Conservation (phyloP, 2,797 vertebrate genomes). For the Mastacembelus armatus region DNA sequence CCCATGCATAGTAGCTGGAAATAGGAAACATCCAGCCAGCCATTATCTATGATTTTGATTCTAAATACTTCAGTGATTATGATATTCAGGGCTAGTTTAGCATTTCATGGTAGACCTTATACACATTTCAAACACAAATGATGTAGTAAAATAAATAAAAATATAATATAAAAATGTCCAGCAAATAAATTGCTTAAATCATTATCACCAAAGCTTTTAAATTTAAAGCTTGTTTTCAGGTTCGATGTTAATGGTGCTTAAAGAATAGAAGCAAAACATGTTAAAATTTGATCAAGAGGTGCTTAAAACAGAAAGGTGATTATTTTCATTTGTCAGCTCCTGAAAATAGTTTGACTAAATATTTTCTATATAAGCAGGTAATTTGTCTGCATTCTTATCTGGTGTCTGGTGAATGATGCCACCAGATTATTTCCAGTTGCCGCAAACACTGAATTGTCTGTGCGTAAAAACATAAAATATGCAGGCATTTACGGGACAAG, state of each 20-base stretch:
- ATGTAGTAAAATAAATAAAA: not conserved
- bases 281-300: conserved; percentile 24
- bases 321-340: conserved; percentile 10
- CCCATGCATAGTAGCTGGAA: not conserved
- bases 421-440: conserved; percentile 23
- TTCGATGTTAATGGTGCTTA: not conserved
- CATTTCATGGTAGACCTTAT: not conserved
- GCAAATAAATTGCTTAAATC: conserved; percentile 25
- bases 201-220: conserved; percentile 2
- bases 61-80: not conserved
- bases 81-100: not conserved
- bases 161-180: not conserved
- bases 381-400: conserved; percentile 9
- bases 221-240: conserved; percentile 1
- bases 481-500: conserved; percentile 35
- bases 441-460: conserved; percentile 24
- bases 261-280: conserved; percentile 15
- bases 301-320: conserved; percentile 1
- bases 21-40: no score
- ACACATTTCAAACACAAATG: no score
- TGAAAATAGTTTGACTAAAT: conserved; percentile 3
- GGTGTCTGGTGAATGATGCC: conserved; percentile 11
- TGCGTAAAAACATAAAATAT: conserved; percentile 31
- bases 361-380: conserved; percentile 7
- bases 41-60: no score